Evolutionary conservation across 2,888 invertebrate species (phyloP).

Genomic region (Dolichomitus sp.): DNA sequence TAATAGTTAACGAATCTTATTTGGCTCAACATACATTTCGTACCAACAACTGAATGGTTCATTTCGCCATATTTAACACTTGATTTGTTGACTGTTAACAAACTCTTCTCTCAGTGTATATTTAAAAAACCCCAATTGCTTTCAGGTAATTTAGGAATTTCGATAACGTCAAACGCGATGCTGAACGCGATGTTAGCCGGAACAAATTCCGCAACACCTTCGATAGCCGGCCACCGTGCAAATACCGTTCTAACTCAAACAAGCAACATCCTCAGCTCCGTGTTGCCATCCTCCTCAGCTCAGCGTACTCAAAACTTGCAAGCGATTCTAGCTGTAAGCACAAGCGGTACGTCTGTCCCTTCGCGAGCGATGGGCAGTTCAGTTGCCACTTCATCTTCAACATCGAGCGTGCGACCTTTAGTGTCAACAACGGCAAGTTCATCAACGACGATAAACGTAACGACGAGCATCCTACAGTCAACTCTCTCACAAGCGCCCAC

Average conservation of each 20-base stretch:
- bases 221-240: slow-evolving; percentile 79
- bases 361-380: slow-evolving; percentile 70
- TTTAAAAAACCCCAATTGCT: no score
- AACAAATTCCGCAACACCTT: slow-evolving; percentile 80
- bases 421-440: slow-evolving; percentile 77
- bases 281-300: slow-evolving; percentile 77
- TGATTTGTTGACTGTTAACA: no score
- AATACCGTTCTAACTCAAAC: slow-evolving; percentile 81
- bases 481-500: slow-evolving; percentile 84
- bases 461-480: slow-evolving; percentile 83
- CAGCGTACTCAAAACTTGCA: slow-evolving; percentile 81
- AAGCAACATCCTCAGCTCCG: slow-evolving; percentile 81
- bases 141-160: slow-evolving; percentile 73
- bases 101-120: no score
- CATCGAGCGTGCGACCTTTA: slow-evolving; percentile 77
- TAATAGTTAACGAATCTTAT: no score
- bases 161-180: slow-evolving; percentile 84
- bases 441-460: slow-evolving; percentile 78
- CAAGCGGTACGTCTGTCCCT: slow-evolving; percentile 66
- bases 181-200: slow-evolving; percentile 84
- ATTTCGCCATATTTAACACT: no score
- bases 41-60: no score
- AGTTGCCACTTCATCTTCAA: slow-evolving; percentile 50
- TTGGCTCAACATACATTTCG: no score
- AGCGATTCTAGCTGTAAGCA: slow-evolving; percentile 79